These are phyloP conservation scores for Phyllostomus discolor DNA, from an alignment of 2,113 vertebrate genomes.

Conservation along the genomic window DNA sequence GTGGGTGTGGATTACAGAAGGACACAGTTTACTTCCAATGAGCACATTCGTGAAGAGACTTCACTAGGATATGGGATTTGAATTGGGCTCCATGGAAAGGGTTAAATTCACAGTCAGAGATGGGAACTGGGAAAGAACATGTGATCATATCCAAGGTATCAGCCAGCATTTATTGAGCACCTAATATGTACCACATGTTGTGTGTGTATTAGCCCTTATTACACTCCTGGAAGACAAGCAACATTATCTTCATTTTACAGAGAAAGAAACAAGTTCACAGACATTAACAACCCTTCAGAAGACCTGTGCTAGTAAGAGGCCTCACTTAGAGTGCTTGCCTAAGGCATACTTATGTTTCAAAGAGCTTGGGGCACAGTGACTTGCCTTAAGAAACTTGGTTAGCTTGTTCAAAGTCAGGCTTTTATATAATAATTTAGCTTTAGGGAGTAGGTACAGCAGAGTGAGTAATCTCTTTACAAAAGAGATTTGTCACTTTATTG, in stretches of 20 bases:
- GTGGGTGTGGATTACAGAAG: background rate
- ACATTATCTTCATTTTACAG: background rate
- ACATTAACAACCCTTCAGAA: background rate
- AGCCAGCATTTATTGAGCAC: background rate
- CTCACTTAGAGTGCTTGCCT: background rate
- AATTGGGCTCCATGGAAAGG: background rate
- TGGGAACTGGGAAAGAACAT: background rate
- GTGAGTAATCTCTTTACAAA: constrained; percentile 62
- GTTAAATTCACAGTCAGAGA: background rate
- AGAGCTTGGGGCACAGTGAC: background rate
- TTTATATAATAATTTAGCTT: constrained; percentile 52
- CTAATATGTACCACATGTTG: background rate
- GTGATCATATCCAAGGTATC: background rate
- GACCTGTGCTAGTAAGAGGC: background rate
- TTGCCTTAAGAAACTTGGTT: background rate
- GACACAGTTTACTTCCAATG: background rate
- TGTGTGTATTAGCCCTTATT: background rate
- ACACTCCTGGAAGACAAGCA: background rate
- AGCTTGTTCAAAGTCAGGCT: constrained; percentile 21
- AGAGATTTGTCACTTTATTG: constrained; percentile 67
- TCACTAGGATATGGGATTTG: background rate
- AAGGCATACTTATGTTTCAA: background rate
- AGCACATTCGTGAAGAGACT: background rate
- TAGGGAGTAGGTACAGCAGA: constrained; percentile 35
- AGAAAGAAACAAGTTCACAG: background rate